Evolutionary conservation across 1,140 invertebrate species (phyloP), one percentile per base, ranked within the genome.

Genomic region (Sinonovacula constricta): DNA sequence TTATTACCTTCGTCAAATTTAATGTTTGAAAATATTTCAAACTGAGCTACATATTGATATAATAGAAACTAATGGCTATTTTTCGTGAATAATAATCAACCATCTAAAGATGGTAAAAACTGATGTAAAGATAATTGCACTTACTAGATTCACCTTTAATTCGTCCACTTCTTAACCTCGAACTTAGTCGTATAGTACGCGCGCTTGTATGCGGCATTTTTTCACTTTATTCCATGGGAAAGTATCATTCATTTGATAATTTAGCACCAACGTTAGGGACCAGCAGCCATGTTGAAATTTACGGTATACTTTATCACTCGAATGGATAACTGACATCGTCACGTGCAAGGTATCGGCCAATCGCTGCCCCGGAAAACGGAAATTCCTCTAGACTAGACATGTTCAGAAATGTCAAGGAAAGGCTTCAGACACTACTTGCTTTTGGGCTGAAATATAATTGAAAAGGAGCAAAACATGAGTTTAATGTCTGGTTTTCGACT

Each of bases 251-350:
- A 76, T 39, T 71, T 70, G 75, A 80, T 56, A 77, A 72, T 63
- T 66, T 54, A 56, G 53, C 30, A 69, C 67, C 74, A 66, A 81
- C 45, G 45, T 67, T 49, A 22, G 7, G 28, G 18, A 63, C 62
- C 31, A 36, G 87, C 80, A 83, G 87, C 87, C 87, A 88, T 88
- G 80, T 87, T 88, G 86, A 84, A 86, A 81, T 80, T 81, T 81
- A 83, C 70, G 63, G 68, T 74, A 80, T 51, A 66, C 74, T 62
- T 83, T 87, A 78, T 78, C 81, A 82, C 78, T 66, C 70, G 72
- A 85, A 72, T 86, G 85, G 84, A 80, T 78, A 85, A 82, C 79
- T 77, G 70, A 62, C 79, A 69, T 67, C 76, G 39, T 85, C 87
- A 88, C 86, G 83, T 88, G 87, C 60, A 54, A 18, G 39, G 15